Base-by-base conservation (phyloP, 2,888 invertebrate species). In the Diarsia rubi region DNA sequence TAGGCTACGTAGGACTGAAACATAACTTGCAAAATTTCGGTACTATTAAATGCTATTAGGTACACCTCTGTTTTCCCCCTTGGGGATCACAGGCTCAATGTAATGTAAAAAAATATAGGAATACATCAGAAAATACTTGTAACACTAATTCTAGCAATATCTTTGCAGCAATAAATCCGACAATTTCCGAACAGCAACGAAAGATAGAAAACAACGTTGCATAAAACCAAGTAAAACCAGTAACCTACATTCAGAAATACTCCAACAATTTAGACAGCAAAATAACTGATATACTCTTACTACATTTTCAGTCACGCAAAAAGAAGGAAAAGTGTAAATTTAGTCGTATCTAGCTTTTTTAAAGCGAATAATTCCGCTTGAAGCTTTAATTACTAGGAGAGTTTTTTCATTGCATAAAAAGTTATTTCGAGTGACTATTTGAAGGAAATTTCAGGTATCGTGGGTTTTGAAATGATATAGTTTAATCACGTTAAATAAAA, bases 331-430 rank as follows among this genome's bases (percentile, higher is more conserved):
- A 31, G 6, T n/a, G 21, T 31, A 45, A 21, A 24, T 73, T 57
- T 44, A 44, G 45, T 78, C 31, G 21, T 16, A 19, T 44, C 47
- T 49, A 59, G 49, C 31, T 44, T 42, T 70, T 77, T 63, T 60
- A 16, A 47, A 79, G 27, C 37, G 45, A 65, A 59, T 52, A 52
- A 52, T 79, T 71, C 59, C 24, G 49, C 44, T 64, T 21, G n/a
- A 21, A 37, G 45, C 72, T 79, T 70, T 78, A 79, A 71, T 79
- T 71, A 64, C 59, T 64, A 9, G 0, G n/a, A 79, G 47, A 79
- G 54, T n/a, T 59, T 76, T 67, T 64, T 44, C 21, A 45, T 49
- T 69, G 63, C 44, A 24, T 19, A 21, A 12, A 47, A 49, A 37
- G 27, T 59, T n/a, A 4, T 49, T 59, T 49, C 3, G 44, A 45